Conservation (phyloP, 2,888 invertebrate species). For the Dioctria linearis region DNA sequence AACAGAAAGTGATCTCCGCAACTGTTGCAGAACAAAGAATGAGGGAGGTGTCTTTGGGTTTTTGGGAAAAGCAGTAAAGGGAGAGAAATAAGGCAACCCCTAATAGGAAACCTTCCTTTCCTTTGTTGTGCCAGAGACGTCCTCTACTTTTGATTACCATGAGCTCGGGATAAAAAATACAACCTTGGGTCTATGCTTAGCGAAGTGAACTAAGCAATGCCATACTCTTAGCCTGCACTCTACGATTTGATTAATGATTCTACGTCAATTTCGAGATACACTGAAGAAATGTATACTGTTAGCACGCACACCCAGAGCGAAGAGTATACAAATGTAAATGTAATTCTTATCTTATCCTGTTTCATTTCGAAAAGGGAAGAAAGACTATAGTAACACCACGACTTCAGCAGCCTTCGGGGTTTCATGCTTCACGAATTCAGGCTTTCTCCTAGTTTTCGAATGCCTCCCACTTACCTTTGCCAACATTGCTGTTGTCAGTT, state of each 20-base stretch:
- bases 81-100: conserved; percentile 25
- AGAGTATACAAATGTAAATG: conserved; percentile 53
- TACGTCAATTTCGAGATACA: conserved; percentile 69
- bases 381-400: conserved; percentile 22
- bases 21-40: conserved; percentile 42
- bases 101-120: conserved; percentile 36
- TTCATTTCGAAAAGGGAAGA: conserved; percentile 50
- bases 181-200: conserved; percentile 45
- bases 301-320: conserved; percentile 17
- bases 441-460: conserved; percentile 12
- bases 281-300: conserved; percentile 60
- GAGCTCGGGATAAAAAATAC: conserved; percentile 43
- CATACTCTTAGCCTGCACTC: conserved; percentile 65
- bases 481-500: conserved; percentile 52
- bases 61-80: conserved; percentile 7
- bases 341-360: conserved; percentile 55
- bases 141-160: conserved; percentile 53
- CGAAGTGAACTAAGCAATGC: conserved; percentile 49
- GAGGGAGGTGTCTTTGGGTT: conserved; percentile 27
- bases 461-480: conserved; percentile 51
- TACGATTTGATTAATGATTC: conserved; percentile 71
- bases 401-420: conserved; percentile 6
- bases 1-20: conserved; percentile 38
- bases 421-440: neutral
- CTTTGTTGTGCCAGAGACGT: conserved; percentile 46